Evolutionary conservation across 2,113 vertebrate genomes (phyloP).

Genomic region (Anolis carolinensis): DNA sequence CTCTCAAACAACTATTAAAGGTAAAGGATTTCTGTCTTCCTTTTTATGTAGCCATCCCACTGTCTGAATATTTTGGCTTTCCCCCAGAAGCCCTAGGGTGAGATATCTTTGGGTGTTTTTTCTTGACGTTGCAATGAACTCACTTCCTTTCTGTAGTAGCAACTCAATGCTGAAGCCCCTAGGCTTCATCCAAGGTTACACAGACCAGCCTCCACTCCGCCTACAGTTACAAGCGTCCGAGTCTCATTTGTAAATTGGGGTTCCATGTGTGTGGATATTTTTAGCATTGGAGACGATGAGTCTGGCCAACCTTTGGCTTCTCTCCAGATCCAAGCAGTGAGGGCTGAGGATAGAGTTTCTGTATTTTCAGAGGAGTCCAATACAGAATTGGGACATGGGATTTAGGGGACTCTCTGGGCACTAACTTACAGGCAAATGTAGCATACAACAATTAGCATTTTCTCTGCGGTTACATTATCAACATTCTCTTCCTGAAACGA

Average conservation of each 20-base stretch:
- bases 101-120: neutral
- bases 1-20: too few species aligned
- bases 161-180: neutral
- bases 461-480: neutral
- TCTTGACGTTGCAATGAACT: neutral
- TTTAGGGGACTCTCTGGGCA: neutral
- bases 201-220: neutral
- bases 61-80: neutral
- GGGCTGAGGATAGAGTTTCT: constrained; percentile 24
- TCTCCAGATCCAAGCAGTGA: constrained; percentile 18
- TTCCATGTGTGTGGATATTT: constrained; percentile 23
- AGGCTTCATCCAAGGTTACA: neutral
- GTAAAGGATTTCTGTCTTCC: neutral
- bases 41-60: neutral
- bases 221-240: neutral
- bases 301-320: constrained; percentile 31
- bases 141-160: neutral
- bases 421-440: neutral
- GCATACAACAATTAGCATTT: neutral
- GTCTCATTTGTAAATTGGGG: constrained; percentile 18
- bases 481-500: neutral
- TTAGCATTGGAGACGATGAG: constrained; percentile 23
- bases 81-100: neutral
- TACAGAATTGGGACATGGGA: neutral
- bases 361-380: neutral